Conservation (phyloP, 1,140 invertebrate species). For the Scaptomyza montana region DNA sequence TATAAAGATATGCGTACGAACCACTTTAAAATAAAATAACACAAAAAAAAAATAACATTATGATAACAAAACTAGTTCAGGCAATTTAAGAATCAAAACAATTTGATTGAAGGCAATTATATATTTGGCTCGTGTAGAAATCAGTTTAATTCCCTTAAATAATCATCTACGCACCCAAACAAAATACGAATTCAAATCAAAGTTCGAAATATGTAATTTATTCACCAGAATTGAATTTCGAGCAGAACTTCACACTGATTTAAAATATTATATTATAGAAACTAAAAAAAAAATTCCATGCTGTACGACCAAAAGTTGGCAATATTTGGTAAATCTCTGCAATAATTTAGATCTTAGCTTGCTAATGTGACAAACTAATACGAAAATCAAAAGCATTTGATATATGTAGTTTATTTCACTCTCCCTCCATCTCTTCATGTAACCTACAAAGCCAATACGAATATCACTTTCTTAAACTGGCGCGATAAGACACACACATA, state of each 20-base stretch:
- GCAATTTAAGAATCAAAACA: slow-evolving; percentile 57
- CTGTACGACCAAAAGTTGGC: background rate
- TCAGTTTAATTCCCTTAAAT: slow-evolving; percentile 51
- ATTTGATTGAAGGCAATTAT: slow-evolving; percentile 52
- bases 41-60: slow-evolving; percentile 1
- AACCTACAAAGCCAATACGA: slow-evolving; percentile 12
- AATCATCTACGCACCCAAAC: slow-evolving; percentile 48
- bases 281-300: background rate
- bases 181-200: slow-evolving; percentile 12
- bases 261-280: background rate
- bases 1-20: slow-evolving; percentile 14
- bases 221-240: background rate
- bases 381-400: slow-evolving; percentile 10
- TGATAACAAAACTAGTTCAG: slow-evolving; percentile 43
- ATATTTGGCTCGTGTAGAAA: slow-evolving; percentile 11
- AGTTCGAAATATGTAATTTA: slow-evolving; percentile 12
- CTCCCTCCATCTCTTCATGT: background rate
- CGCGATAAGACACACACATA: slow-evolving; percentile 44
- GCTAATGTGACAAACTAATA: too few species aligned
- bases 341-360: slow-evolving; percentile 1
- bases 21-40: slow-evolving; percentile 11
- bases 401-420: background rate
- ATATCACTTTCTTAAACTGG: slow-evolving; percentile 56
- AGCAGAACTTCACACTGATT: slow-evolving; percentile 7
- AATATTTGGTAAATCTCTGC: background rate